A percentile compares a stretch with the other conserved stretches of the same genome.
Conservation (phyloP, 37 sponge, comb jelly and placozoan species). For the Dysidea cf. avara region DNA sequence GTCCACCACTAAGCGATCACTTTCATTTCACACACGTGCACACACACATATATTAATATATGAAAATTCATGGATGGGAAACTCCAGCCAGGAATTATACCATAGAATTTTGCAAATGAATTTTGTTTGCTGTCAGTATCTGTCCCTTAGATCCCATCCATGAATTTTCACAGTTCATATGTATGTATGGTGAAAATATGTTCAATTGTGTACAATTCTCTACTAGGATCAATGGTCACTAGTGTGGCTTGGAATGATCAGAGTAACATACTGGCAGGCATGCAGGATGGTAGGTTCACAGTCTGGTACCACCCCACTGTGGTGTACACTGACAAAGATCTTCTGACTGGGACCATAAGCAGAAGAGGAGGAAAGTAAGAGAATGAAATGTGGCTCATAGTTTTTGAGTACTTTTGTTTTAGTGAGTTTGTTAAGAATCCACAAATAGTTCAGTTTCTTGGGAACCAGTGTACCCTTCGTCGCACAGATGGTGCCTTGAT, state of each 20-base stretch:
- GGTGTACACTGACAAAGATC: conserved; percentile 83
- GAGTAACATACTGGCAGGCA: conserved; percentile 84
- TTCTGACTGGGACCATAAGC: conserved; percentile 67
- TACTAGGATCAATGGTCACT: conserved; percentile 89
- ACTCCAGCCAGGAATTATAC: neutral
- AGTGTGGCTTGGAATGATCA: conserved; percentile 79
- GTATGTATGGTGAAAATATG: too few species aligned
- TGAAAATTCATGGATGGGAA: too few species aligned
- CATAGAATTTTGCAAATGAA: too few species aligned
- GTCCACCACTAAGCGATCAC: too few species aligned
- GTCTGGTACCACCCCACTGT: conserved; percentile 92
- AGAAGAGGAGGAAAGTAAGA: conserved; percentile 76
- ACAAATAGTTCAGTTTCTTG: conserved; percentile 72
- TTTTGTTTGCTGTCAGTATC: too few species aligned
- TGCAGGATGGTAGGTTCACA: conserved; percentile 77
- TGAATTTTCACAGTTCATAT: too few species aligned
- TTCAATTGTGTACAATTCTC: too few species aligned
- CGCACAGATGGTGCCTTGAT: conserved; percentile 91
- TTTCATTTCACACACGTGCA: too few species aligned
- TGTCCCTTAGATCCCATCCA: too few species aligned
- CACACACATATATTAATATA: neutral
- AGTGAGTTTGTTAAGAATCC: conserved; percentile 90
- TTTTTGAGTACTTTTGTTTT: neutral
- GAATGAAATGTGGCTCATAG: neutral
- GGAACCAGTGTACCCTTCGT: conserved; percentile 74